Evolutionary conservation across 1,140 invertebrate species (phyloP).

Genomic region (Musca domestica): DNA sequence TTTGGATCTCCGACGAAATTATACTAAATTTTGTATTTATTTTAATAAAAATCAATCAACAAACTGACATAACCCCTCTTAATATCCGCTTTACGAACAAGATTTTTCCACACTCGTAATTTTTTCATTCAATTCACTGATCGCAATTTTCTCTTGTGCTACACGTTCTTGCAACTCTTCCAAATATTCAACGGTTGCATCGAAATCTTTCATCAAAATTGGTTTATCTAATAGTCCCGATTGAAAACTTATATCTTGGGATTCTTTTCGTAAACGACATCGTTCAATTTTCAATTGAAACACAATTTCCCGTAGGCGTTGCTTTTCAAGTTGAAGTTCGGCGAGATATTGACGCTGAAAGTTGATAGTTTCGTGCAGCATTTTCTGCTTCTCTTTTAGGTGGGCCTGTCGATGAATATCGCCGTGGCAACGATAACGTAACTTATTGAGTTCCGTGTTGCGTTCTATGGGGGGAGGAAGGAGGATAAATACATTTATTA

Average conservation of each 20-base stretch:
- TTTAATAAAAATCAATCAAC: too few species aligned
- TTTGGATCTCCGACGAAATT: too few species aligned
- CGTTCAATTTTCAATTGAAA: conserved; percentile 19
- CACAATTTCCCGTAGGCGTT: neutral
- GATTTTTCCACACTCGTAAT: too few species aligned
- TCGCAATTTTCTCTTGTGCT: neutral
- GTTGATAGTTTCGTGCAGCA: conserved; percentile 9
- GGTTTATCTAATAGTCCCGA: conserved; percentile 42
- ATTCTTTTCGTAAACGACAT: neutral
- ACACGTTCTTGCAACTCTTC: neutral
- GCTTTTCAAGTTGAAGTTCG: neutral
- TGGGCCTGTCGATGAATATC: conserved; percentile 36
- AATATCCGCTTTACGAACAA: too few species aligned
- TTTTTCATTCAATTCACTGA: neutral
- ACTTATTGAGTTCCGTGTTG: conserved; percentile 30
- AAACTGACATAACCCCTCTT: too few species aligned
- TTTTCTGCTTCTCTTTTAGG: conserved; percentile 31
- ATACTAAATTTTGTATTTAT: too few species aligned
- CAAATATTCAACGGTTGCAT: conserved; percentile 29
- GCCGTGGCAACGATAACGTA: conserved; percentile 27
- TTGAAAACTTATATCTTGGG: conserved; percentile 23
- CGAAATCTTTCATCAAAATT: conserved; percentile 38
- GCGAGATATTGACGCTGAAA: neutral
- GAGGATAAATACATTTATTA: too few species aligned
- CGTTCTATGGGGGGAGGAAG: conserved; percentile 31